phyloP scores from a whole-genome alignment of 1,140 invertebrate genomes.

The Temnothorax longispinosus region DNA sequence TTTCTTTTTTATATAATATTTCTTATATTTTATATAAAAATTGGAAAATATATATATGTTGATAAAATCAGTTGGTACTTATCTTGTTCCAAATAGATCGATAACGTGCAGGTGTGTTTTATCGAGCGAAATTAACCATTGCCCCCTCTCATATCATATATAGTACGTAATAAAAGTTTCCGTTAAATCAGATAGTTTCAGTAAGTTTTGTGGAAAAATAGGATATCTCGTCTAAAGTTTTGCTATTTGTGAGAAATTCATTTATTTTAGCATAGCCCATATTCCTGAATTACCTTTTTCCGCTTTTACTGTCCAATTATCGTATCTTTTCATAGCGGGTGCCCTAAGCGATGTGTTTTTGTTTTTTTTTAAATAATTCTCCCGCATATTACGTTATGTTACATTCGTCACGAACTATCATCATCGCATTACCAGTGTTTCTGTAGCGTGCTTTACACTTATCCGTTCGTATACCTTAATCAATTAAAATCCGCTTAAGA shows the following conservation, averaged over 20 bases:
- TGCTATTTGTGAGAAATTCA: background rate
- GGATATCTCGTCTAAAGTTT: background rate
- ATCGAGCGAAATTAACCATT: background rate
- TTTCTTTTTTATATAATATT: slow-evolving; percentile 2
- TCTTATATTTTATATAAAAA: background rate
- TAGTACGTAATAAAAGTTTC: background rate
- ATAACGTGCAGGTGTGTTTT: slow-evolving; percentile 32
- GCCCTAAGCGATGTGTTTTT: background rate
- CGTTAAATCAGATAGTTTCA: background rate
- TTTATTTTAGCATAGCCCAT: background rate
- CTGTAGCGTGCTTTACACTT: background rate
- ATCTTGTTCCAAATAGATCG: background rate
- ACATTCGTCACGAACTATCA: slow-evolving; percentile 22
- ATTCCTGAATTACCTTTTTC: background rate
- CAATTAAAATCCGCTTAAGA: slow-evolving; percentile 37
- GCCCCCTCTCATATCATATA: background rate
- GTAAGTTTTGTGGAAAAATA: background rate
- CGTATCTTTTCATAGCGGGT: background rate
- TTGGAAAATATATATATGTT: background rate
- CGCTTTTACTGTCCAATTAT: background rate
- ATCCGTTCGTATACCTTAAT: background rate
- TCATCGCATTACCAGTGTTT: slow-evolving; percentile 15
- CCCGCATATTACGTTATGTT: background rate
- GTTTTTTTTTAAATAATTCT: background rate
- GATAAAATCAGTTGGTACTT: background rate